A percentile compares a stretch with the other conserved stretches of the same genome.
These are phyloP conservation scores for Syngnathus floridae DNA, from an alignment of 2,113 vertebrate genomes.

Conservation along the genomic window DNA sequence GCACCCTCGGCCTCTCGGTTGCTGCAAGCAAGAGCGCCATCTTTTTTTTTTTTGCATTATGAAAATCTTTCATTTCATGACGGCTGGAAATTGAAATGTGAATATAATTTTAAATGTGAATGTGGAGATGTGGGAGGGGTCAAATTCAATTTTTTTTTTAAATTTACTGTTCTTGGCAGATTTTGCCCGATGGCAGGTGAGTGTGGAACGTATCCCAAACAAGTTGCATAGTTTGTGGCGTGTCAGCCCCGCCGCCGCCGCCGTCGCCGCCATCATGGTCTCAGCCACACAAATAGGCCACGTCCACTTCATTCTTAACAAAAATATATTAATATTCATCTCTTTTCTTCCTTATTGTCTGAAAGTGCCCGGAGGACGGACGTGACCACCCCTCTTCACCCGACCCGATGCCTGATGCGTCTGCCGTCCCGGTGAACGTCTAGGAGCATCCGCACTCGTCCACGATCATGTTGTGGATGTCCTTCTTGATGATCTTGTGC, in stretches of 20 bases:
- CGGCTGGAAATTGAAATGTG: too few relatives aligned
- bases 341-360: slow-evolving; percentile 44
- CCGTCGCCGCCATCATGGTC: slow-evolving; percentile 8
- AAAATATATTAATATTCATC: slow-evolving; percentile 78
- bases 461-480: slow-evolving; percentile 98
- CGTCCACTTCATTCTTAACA: slow-evolving; percentile 65
- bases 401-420: neutral
- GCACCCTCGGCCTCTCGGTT: too few relatives aligned
- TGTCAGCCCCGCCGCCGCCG: neutral
- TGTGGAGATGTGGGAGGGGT: too few relatives aligned
- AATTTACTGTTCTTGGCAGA: too few relatives aligned
- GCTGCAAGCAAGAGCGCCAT: too few relatives aligned
- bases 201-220: slow-evolving; percentile 48
- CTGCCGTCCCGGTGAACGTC: neutral
- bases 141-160: too few relatives aligned
- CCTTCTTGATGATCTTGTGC: slow-evolving; percentile 98
- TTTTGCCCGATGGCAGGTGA: too few relatives aligned
- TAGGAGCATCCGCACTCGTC: slow-evolving; percentile 98
- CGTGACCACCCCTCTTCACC: neutral
- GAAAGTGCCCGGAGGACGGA: slow-evolving; percentile 61
- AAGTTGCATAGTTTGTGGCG: slow-evolving; percentile 97
- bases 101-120: too few relatives aligned
- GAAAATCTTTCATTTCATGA: neutral
- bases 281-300: slow-evolving; percentile 67
- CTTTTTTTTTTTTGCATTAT: neutral